Evolutionary conservation across 2,888 invertebrate genomes (phyloP).

Genomic region (Byasa hedistus): DNA sequence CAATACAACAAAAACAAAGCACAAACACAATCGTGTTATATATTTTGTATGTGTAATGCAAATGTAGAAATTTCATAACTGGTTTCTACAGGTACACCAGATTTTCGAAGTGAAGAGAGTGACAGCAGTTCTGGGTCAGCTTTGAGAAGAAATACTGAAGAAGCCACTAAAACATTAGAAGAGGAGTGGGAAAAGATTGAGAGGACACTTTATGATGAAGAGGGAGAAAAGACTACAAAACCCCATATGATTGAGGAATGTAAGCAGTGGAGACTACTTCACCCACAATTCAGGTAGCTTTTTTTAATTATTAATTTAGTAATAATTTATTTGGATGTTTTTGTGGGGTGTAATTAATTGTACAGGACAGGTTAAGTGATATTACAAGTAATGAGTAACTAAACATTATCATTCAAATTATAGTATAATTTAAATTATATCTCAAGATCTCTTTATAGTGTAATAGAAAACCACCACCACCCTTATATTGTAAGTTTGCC

Average conservation of each 20-base stretch:
- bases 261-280: constrained; percentile 79
- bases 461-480: too few species aligned
- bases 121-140: constrained; percentile 78
- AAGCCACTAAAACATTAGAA: constrained; percentile 72
- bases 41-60: too few species aligned
- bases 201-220: constrained; percentile 77
- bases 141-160: constrained; percentile 70
- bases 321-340: too few species aligned
- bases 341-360: too few species aligned
- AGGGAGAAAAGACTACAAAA: constrained; percentile 68
- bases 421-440: too few species aligned
- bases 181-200: constrained; percentile 80
- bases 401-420: neutral
- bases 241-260: constrained; percentile 79
- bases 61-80: too few species aligned
- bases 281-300: constrained; percentile 78
- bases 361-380: too few species aligned
- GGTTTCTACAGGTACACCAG: constrained; percentile 59
- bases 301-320: neutral
- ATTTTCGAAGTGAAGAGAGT: constrained; percentile 73
- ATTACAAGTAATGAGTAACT: neutral
- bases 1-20: too few species aligned
- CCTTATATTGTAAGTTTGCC: too few species aligned
- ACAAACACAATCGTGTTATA: too few species aligned
- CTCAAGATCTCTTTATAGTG: too few species aligned